A percentile compares a stretch with the other conserved stretches of the same genome.
Evolutionary conservation across 2,797 vertebrate species (phyloP).

Genomic region (Silurus aristotelis): DNA sequence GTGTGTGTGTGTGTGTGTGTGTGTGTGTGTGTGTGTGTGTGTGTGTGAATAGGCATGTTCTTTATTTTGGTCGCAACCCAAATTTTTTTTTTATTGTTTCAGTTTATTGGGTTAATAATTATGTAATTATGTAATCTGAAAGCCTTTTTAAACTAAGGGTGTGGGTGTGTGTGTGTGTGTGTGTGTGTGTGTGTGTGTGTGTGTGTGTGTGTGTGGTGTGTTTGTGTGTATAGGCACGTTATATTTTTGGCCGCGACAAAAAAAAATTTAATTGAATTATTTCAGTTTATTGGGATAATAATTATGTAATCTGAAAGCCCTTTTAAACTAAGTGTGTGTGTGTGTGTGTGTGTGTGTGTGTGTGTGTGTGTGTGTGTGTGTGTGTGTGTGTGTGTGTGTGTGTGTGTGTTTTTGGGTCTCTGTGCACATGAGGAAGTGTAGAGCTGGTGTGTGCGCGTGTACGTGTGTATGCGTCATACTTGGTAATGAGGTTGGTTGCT

Average conservation of each 20-base stretch:
- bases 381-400: neutral
- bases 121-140: neutral
- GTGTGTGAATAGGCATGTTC: neutral
- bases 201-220: neutral
- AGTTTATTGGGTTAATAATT: neutral
- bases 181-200: neutral
- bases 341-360: too few relatives aligned
- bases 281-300: neutral
- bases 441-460: neutral
- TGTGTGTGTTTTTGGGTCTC: neutral
- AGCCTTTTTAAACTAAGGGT: too few relatives aligned
- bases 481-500: slow-evolving; percentile 50
- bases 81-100: too few relatives aligned
- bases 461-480: slow-evolving; percentile 28
- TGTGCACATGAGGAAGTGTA: slow-evolving; percentile 17
- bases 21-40: neutral
- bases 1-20: neutral
- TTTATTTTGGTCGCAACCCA: too few relatives aligned
- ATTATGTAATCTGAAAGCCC: neutral
- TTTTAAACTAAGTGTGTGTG: too few relatives aligned
- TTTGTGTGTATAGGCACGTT: neutral
- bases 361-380: too few relatives aligned
- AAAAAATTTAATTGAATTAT: too few relatives aligned
- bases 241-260: too few relatives aligned
- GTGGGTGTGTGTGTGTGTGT: too few relatives aligned